These are phyloP conservation scores for Sebastes diaconus DNA, from an alignment of 2,797 vertebrate species.

Conservation along the genomic window DNA sequence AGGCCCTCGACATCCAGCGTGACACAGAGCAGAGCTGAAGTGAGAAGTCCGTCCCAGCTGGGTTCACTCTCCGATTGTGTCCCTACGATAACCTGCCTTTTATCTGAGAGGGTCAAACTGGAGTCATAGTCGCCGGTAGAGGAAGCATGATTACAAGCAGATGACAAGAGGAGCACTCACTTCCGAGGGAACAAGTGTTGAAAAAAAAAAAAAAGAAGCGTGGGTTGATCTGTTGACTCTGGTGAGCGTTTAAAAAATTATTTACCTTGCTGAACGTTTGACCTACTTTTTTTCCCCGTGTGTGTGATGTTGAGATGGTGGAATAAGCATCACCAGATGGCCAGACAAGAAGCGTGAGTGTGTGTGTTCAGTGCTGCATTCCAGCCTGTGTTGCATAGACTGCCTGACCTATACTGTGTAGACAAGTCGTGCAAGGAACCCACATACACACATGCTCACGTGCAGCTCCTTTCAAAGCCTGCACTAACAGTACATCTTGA, in stretches of 20 bases:
- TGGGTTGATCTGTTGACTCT: conserved; percentile 60
- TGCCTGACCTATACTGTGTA: conserved; percentile 65
- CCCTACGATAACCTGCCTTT: conserved; percentile 51
- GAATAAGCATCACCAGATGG: conserved; percentile 80
- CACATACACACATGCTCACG: conserved; percentile 39
- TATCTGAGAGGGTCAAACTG: conserved; percentile 59
- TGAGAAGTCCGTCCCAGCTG: conserved; percentile 21
- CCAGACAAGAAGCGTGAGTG: conserved; percentile 66
- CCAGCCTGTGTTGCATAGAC: conserved; percentile 54
- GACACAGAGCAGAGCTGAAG: conserved; percentile 50
- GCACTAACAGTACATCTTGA: conserved; percentile 64
- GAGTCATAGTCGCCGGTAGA: conserved; percentile 44
- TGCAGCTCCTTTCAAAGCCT: conserved; percentile 52
- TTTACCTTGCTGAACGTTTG: conserved; percentile 78
- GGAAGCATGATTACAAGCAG: conserved; percentile 53
- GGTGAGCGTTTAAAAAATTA: conserved; percentile 69
- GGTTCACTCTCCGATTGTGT: conserved; percentile 36
- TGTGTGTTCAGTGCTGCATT: conserved; percentile 72
- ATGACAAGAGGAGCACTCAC: conserved; percentile 47
- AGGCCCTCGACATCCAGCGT: neutral
- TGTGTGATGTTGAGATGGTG: conserved; percentile 68
- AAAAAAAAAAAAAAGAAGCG: neutral
- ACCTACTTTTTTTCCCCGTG: conserved; percentile 57
- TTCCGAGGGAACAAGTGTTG: conserved; percentile 23
- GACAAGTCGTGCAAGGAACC: conserved; percentile 61